Evolutionary conservation across 2,888 invertebrate species (phyloP).

Genomic region (Gibbula magus): DNA sequence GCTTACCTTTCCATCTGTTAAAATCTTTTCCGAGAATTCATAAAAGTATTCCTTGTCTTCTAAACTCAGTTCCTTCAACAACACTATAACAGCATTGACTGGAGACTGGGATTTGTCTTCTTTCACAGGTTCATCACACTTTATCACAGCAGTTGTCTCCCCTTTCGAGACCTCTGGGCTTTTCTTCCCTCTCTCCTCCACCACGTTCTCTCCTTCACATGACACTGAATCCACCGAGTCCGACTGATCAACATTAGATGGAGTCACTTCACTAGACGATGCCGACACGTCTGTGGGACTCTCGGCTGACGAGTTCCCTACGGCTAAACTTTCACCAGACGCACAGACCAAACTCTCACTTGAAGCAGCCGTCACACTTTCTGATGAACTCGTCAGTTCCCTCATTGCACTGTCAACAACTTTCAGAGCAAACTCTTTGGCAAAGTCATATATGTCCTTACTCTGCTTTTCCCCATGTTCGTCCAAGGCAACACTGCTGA

Average conservation of each 20-base stretch:
- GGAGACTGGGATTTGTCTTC: neutral
- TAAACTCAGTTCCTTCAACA: neutral
- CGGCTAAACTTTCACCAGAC: neutral
- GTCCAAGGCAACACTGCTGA: neutral
- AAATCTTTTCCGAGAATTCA: conserved; percentile 62
- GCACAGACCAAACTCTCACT: neutral
- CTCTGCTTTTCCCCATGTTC: neutral
- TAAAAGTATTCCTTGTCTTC: conserved; percentile 42
- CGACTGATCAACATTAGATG: neutral
- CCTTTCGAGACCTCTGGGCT: neutral
- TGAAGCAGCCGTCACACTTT: neutral
- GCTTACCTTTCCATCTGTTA: conserved; percentile 67
- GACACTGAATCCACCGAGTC: neutral
- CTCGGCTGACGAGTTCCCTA: too few relatives aligned
- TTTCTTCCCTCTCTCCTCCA: neutral
- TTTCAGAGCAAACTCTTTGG: conserved; percentile 3
- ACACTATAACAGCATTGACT: neutral
- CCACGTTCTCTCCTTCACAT: neutral
- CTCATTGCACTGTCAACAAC: conserved; percentile 6
- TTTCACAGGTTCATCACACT: neutral
- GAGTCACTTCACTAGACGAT: neutral
- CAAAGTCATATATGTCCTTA: neutral
- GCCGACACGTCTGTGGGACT: too few relatives aligned
- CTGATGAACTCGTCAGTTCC: neutral
- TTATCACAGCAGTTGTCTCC: conserved; percentile 1